Evolutionary conservation across 2,113 vertebrate genomes (phyloP), one percentile per base, ranked within the genome.

Genomic region (Gopherus evgoodei): DNA sequence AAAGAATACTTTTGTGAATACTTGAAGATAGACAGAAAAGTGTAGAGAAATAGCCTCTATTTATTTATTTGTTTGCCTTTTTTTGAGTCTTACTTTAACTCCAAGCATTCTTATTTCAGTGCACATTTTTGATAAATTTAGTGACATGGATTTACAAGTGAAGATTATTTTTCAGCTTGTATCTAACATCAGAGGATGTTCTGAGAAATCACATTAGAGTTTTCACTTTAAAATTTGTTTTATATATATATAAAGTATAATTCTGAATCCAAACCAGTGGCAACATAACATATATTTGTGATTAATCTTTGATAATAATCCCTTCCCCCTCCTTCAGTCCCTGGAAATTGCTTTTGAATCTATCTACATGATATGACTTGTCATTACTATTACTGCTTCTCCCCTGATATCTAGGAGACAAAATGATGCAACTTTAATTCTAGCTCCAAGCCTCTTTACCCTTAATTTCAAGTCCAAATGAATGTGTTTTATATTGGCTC

Each of bases 131-230:
- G 10, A 81, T 78, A 94, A 97, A 86, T 84, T 94, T 87, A 5
- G 90, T 95, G 94, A 95, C 59, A 82, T 0, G 76, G 81, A 89
- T 97, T 98, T 97, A 87, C 22, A 91, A 95, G 83, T 88, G 86
- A 94, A 96, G 93, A 96, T 98, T 96, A 96, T 96, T 97, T 97
- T 97, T 91, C 91, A 94, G 88, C 81, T 94, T 97, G 59, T 97
- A 94, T 97, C 96, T 97, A 95, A 93, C 91, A 97, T 94, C 92
- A 97, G 92, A 97, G 88, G 82, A 95, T 91, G 81, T 96, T 97
- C 89, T 91, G 89, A 90, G 85, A 96, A 97, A 96, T 90, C 93
- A 89, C 83, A 95, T 97, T 93, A 90, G 0, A 1, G 59, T 95
- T 97, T 97, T 84, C 25, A 24, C 95, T 78, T 96, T 96, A 84